Conservation (phyloP, 2,113 vertebrate species). For the Gopherus flavomarginatus region DNA sequence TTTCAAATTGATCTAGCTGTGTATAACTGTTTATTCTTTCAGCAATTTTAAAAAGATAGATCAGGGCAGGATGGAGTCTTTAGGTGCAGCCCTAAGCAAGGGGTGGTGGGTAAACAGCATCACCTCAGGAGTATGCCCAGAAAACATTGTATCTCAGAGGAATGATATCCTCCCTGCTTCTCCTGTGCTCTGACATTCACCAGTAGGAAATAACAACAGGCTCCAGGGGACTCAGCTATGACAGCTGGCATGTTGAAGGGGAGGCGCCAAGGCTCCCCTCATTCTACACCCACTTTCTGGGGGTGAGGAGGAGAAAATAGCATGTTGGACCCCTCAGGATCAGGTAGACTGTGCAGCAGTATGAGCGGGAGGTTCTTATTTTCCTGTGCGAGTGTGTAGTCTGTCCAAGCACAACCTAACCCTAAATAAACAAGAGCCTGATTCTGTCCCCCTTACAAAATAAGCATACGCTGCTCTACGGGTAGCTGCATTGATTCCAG, state of each 20-base stretch:
- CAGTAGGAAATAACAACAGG: fast-evolving
- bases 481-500: fast-evolving
- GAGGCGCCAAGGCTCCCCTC: fast-evolving
- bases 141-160: neutral
- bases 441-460: neutral
- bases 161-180: neutral
- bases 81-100: neutral
- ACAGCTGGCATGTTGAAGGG: fast-evolving
- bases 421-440: fast-evolving
- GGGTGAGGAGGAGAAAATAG: neutral
- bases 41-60: neutral
- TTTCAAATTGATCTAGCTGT: neutral
- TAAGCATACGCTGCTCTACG: fast-evolving
- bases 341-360: neutral
- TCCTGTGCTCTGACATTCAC: neutral
- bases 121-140: neutral
- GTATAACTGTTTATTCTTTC: neutral
- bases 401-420: fast-evolving
- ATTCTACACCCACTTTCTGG: fast-evolving
- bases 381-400: fast-evolving
- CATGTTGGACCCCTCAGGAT: neutral
- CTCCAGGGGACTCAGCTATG: fast-evolving
- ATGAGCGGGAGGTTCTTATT: fast-evolving
- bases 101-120: neutral
- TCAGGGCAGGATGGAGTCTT: neutral